Evolutionary conservation across 2,113 vertebrate species (phyloP), one percentile per base, ranked within the genome.

Genomic region (Pachycephala philippinensis): DNA sequence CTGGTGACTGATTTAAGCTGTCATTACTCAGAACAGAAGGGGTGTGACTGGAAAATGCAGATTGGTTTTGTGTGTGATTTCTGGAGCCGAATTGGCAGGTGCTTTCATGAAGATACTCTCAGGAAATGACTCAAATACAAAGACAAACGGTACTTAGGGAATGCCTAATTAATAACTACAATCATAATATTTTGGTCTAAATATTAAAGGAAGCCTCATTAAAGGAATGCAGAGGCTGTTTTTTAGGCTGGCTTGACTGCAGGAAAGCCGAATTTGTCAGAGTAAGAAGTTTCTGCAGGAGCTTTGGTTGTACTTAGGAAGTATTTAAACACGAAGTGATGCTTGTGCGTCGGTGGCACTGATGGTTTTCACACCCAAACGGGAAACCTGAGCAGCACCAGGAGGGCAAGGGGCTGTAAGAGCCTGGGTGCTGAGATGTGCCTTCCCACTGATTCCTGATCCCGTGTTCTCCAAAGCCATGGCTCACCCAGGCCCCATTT

Each of bases 281-380:
- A 56, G 37, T 14, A 3, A 13, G 52, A 50, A 42, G 30, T 44
- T 70, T 15, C 54, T 89, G 26, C 9, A 15, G 9, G 35, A 65
- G 8, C 40, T 78, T 30, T 89, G 54, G 10, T 5, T 61, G 15
- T 3, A 0, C 26, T 75, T 21, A 5, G 30, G 10, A 18, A 21
- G 14, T 30, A 11, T 22, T 60, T 24, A 13, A 54, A 15, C 66
- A 10, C 7, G 13, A 10, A 50, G 6, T 0, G 27, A 19, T 3
- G 35, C 7, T 13, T 22, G 39, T n/a, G 47, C 26, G 2, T 6
- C 19, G 2, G 30, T n/a, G 28, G 3, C 39, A 37, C 21, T 7
- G 61, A 1, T 15, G 53, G 5, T 9, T 24, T 12, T 0, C 3
- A 35, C 22, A 10, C 60, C 54, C 13, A 13, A 1, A 21, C 0